phyloP scores from a whole-genome alignment of 2,797 vertebrate species.

The Decapterus maruadsi region DNA sequence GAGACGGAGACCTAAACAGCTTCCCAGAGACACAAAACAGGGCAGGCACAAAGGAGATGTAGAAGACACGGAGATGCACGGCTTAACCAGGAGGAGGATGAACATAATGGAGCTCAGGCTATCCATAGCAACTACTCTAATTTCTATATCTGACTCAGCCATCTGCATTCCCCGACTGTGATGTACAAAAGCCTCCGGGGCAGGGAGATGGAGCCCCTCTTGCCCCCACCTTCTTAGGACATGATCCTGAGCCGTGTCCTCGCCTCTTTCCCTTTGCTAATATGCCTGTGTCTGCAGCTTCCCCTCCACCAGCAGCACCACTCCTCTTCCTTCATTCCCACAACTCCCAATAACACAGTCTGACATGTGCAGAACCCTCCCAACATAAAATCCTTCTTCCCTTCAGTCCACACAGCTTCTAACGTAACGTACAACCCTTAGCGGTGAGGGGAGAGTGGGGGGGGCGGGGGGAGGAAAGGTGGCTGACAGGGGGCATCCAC shows the following conservation, averaged over 20 bases:
- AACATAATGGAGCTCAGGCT: slow-evolving; percentile 14
- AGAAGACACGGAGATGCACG: slow-evolving; percentile 29
- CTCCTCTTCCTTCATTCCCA: slow-evolving; percentile 66
- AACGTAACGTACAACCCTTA: slow-evolving; percentile 14
- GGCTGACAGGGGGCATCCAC: slow-evolving; percentile 66
- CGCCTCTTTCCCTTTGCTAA: slow-evolving; percentile 28
- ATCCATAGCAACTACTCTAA: slow-evolving; percentile 19
- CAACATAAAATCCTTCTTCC: slow-evolving; percentile 36
- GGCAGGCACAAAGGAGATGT: slow-evolving; percentile 28
- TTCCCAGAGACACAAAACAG: slow-evolving; percentile 36
- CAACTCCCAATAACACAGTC: slow-evolving; percentile 61
- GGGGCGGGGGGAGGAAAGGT: slow-evolving; percentile 57
- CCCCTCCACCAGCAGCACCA: slow-evolving; percentile 13
- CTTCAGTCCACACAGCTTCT: slow-evolving; percentile 27
- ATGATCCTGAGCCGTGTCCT: slow-evolving; percentile 9
- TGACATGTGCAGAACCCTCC: slow-evolving; percentile 60
- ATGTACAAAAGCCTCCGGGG: slow-evolving; percentile 32
- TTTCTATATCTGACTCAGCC: slow-evolving; percentile 36
- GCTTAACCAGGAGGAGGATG: not conserved
- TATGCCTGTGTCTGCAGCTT: slow-evolving; percentile 30
- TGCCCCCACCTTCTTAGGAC: slow-evolving; percentile 39
- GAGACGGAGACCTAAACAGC: slow-evolving; percentile 32
- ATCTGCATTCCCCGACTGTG: slow-evolving; percentile 45
- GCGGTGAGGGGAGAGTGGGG: slow-evolving; percentile 25
- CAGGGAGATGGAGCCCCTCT: not conserved